phyloP scores from a whole-genome alignment of 1,140 invertebrate genomes.

The Diorhabda sublineata region DNA sequence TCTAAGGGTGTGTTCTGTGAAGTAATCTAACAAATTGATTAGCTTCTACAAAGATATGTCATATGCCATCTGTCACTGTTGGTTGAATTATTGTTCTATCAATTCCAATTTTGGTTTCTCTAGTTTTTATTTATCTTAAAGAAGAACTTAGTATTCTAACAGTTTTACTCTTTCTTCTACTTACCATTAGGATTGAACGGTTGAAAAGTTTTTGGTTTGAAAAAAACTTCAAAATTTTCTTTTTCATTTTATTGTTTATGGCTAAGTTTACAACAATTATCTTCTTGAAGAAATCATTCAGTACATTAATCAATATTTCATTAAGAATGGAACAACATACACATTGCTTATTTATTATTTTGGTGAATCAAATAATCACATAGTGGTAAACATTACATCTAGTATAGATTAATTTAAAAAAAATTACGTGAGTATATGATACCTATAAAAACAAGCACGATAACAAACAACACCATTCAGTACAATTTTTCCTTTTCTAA shows the following conservation, averaged over 20 bases:
- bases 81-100: too few species aligned
- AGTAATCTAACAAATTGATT: too few species aligned
- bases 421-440: neutral
- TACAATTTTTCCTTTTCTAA: neutral
- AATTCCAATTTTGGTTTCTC: too few species aligned
- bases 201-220: too few species aligned
- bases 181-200: too few species aligned
- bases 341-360: neutral
- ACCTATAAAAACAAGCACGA: neutral
- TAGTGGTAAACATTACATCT: conserved; percentile 2
- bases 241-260: neutral
- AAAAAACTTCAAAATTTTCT: too few species aligned
- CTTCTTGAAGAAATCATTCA: neutral
- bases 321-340: neutral
- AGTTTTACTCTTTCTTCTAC: too few species aligned
- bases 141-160: too few species aligned
- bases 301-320: neutral
- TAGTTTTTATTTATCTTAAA: too few species aligned
- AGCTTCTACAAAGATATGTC: too few species aligned
- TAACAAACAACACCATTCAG: neutral
- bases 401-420: neutral
- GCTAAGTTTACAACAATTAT: neutral
- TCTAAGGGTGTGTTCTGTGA: too few species aligned
- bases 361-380: conserved; percentile 1
- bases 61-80: too few species aligned